phyloP scores from a whole-genome alignment of 2,113 vertebrate species.

The Sylvia atricapilla region DNA sequence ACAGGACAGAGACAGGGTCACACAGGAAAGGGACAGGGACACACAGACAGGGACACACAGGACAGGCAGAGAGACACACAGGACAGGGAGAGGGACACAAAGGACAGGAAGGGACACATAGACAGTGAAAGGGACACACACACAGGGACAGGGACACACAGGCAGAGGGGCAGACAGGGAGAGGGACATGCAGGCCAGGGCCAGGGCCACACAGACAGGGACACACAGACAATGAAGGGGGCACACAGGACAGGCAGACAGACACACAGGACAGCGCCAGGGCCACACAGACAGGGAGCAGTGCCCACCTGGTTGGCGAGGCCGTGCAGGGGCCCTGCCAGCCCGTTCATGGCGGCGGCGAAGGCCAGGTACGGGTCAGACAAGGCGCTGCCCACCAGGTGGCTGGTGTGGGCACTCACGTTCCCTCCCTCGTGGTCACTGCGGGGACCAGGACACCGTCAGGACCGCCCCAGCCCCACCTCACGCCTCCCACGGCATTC shows the following conservation, averaged over 20 bases:
- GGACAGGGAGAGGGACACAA: too few relatives aligned
- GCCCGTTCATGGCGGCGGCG: constrained; percentile 93
- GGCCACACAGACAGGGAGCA: rapidly evolving
- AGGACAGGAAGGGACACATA: too few relatives aligned
- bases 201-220: too few relatives aligned
- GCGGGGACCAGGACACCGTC: rapidly evolving
- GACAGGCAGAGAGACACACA: too few relatives aligned
- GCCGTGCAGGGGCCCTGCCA: constrained; percentile 93
- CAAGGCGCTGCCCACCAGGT: constrained; percentile 91
- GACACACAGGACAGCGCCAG: too few relatives aligned
- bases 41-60: too few relatives aligned
- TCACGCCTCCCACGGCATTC: rapidly evolving
- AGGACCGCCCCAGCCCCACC: not conserved
- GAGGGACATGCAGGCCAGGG: too few relatives aligned
- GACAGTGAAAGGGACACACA: not conserved
- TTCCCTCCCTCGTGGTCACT: constrained; percentile 97
- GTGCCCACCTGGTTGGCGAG: constrained; percentile 91
- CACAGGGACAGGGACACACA: too few relatives aligned
- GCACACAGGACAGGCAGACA: too few relatives aligned
- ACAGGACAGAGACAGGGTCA: too few relatives aligned
- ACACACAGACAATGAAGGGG: not conserved
- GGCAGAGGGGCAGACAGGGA: too few relatives aligned
- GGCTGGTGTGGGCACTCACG: constrained; percentile 95
- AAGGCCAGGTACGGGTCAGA: constrained; percentile 95
- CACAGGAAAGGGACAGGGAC: too few relatives aligned